Base-by-base conservation (phyloP, 2,888 invertebrate genomes). In the Agonopterix alstromeriana region DNA sequence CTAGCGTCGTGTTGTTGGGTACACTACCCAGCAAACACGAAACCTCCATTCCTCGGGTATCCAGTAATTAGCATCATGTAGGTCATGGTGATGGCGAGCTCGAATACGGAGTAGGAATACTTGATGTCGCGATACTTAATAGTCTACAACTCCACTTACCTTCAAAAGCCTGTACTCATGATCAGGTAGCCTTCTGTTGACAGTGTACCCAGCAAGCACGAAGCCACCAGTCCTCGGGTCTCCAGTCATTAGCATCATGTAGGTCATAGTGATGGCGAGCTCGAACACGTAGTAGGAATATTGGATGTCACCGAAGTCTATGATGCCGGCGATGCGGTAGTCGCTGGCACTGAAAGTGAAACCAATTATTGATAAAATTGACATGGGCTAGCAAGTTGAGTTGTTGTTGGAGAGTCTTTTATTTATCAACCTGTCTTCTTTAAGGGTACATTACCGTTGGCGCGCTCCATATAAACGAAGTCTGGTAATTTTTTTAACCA, bases 71-170 rank as follows among this genome's bases (percentile, higher is more conserved):
- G 75, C 71, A 97, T 93, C 91, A 94, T 92, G 77, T 98, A 97
- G 11, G 94, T 91, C 81, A 96, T 91, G 1, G 93, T 85, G 52
- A 97, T 93, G 1, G 96, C 95, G 51, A 98, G 71, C 73, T 98
- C 98, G 74, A 95, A 97, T 41, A 97, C 82, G 53, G 93, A 90
- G 66, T 92, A 94, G 0, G 93, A 92, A 49, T 89, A 83, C 54
- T 94, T 93, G 14, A 92, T 90, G 75, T 98, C 98, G 0, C 96
- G 97, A 70, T 97, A 97, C 83, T 98, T 98, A 10, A 98, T 90
- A 46, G 98, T 83, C 0, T 17, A 17, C 17, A 17, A 17, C 17
- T 17, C 17, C 17, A n/a, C 56, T 57, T 67, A 94, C 94, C 88
- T 93, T 94, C 38, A 96, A 70, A 36, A 94, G 81, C 42, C 88